Percentiles rank a stretch among this genome's conserved stretches.
Evolutionary conservation across 2,888 invertebrate species (phyloP).

Genomic region (Hermaeophaga mercurialis): DNA sequence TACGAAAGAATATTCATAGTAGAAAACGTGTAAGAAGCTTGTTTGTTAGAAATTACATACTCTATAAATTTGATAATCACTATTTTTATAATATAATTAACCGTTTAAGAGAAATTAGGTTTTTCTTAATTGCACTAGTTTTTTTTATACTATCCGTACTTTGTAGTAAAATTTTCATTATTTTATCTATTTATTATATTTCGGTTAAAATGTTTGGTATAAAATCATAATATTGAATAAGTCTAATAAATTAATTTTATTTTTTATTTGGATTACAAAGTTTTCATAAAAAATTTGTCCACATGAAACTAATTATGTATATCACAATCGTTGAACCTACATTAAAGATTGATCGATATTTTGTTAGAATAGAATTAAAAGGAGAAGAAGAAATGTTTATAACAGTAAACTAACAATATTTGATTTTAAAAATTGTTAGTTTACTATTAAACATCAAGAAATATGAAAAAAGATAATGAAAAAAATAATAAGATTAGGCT

Average conservation of each 20-base stretch:
- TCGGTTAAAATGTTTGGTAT: too few relatives aligned
- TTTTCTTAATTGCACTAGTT: too few relatives aligned
- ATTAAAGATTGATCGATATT: background rate
- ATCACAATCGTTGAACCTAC: conserved; percentile 14
- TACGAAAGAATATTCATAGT: too few relatives aligned
- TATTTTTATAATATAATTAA: too few relatives aligned
- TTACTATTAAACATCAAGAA: background rate
- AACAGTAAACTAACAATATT: background rate
- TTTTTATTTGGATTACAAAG: conserved; percentile 8
- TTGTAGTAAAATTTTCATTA: too few relatives aligned
- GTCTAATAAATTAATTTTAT: conserved; percentile 13
- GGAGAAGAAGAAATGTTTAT: background rate
- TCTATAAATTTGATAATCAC: too few relatives aligned
- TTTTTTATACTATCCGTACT: too few relatives aligned
- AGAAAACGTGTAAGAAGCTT: too few relatives aligned
- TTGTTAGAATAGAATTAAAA: background rate
- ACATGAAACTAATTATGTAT: conserved; percentile 1
- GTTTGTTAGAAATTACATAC: too few relatives aligned
- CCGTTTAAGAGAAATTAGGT: too few relatives aligned
- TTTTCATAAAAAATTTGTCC: conserved; percentile 1
- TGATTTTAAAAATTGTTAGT: background rate
- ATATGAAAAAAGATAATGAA: background rate
- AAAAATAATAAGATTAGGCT: conserved; percentile 25
- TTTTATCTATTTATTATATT: too few relatives aligned
- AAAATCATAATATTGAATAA: background rate